Percentiles rank a stretch among this genome's conserved stretches.
These are phyloP conservation scores for Phrynocephalus forsythii DNA, from an alignment of 2,797 vertebrate genomes.

Conservation along the genomic window DNA sequence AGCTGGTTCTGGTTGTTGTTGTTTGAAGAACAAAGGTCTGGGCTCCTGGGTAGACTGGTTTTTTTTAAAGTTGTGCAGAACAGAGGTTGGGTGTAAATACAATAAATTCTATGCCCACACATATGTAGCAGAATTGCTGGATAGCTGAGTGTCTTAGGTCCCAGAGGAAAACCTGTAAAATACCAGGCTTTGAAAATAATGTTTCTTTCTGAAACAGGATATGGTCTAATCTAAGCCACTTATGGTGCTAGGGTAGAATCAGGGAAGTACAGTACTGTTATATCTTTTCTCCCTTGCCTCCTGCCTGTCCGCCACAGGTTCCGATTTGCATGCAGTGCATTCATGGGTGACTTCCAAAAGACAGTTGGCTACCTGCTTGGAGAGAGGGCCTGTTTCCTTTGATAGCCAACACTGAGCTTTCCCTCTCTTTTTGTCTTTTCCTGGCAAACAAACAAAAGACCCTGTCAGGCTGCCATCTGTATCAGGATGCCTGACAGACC, in stretches of 20 bases:
- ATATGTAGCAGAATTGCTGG: not conserved
- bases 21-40: no score
- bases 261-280: not conserved
- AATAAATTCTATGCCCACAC: not conserved
- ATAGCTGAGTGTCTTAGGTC: no score
- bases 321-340: not conserved
- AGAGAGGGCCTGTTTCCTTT: not conserved
- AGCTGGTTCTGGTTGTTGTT: not conserved
- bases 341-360: not conserved
- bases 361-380: not conserved
- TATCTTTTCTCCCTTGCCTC: slow-evolving; percentile 6
- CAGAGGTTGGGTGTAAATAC: not conserved
- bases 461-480: slow-evolving; percentile 50
- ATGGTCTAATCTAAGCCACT: slow-evolving; percentile 16
- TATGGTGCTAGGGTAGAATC: not conserved
- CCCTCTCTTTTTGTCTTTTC: not conserved
- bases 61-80: not conserved
- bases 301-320: slow-evolving; percentile 38
- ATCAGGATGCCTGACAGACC: slow-evolving; percentile 36
- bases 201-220: not conserved
- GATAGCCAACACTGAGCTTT: not conserved
- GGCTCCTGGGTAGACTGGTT: no score
- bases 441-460: not conserved
- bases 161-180: no score
- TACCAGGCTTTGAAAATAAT: slow-evolving; percentile 34